Conservation (phyloP, 2,113 vertebrate genomes). For the Erythrolamprus reginae region DNA sequence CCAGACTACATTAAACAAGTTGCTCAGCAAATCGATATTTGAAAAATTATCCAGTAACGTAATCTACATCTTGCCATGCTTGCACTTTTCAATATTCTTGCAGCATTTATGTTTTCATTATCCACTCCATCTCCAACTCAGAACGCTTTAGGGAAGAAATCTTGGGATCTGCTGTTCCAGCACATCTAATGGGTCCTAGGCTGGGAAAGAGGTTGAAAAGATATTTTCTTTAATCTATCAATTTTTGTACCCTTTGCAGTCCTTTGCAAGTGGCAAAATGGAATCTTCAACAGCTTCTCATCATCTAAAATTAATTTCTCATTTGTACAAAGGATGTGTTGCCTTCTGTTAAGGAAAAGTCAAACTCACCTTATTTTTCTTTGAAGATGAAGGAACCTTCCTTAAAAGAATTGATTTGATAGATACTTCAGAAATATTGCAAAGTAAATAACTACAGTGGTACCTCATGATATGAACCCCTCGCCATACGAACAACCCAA, state of each 20-base stretch:
- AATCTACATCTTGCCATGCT: neutral
- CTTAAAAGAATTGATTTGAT: slow-evolving; percentile 76
- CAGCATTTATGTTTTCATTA: neutral
- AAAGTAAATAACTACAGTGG: slow-evolving; percentile 81
- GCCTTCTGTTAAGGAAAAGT: slow-evolving; percentile 50
- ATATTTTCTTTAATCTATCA: neutral
- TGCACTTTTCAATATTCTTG: neutral
- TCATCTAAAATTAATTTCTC: slow-evolving; percentile 59
- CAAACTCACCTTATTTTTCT: slow-evolving; percentile 60
- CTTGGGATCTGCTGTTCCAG: neutral
- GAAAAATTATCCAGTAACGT: neutral
- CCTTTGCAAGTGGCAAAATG: slow-evolving; percentile 14
- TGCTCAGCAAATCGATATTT: neutral
- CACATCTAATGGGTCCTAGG: neutral
- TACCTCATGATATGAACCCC: no score
- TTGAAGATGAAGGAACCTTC: slow-evolving; percentile 62
- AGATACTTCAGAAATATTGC: slow-evolving; percentile 68
- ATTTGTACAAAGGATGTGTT: slow-evolving; percentile 18
- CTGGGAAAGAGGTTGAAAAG: neutral
- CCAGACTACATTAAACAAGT: neutral
- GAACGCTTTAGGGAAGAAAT: neutral
- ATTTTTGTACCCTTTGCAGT: neutral
- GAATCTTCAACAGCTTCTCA: slow-evolving; percentile 26
- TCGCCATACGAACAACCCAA: no score
- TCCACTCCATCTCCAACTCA: neutral